These are phyloP conservation scores for Rallus limicola DNA, from an alignment of 2,113 vertebrate species.

Conservation along the genomic window DNA sequence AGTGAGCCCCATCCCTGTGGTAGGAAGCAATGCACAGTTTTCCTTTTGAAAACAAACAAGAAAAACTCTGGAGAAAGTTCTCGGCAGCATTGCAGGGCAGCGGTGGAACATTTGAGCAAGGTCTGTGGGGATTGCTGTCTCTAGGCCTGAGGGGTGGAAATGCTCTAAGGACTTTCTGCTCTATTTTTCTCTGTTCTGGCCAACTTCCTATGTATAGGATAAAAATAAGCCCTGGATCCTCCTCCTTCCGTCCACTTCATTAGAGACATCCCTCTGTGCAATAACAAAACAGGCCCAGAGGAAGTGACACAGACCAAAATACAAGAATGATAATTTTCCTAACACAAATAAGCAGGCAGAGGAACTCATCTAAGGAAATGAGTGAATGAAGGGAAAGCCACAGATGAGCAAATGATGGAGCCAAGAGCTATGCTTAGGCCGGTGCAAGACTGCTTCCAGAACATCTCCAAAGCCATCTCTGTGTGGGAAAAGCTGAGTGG, in stretches of 20 bases:
- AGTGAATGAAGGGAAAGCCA: conserved; percentile 48
- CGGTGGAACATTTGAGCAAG: conserved; percentile 58
- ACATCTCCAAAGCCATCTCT: neutral
- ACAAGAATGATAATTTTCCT: conserved; percentile 59
- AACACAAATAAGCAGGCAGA: conserved; percentile 61
- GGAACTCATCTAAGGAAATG: conserved; percentile 54
- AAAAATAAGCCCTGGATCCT: conserved; percentile 53
- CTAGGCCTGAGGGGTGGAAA: neutral
- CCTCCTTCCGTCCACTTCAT: conserved; percentile 44
- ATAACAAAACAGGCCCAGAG: conserved; percentile 53
- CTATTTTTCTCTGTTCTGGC: conserved; percentile 31
- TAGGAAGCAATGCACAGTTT: conserved; percentile 29
- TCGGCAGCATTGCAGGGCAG: neutral
- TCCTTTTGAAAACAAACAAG: conserved; percentile 64
- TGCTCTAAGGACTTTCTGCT: conserved; percentile 38
- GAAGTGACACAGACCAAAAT: conserved; percentile 56
- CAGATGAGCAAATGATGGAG: conserved; percentile 17
- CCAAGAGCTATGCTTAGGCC: conserved; percentile 2
- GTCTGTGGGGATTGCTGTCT: conserved; percentile 58
- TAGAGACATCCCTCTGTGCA: conserved; percentile 41
- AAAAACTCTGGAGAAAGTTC: neutral
- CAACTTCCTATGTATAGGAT: conserved; percentile 48
- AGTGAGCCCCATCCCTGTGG: neutral
- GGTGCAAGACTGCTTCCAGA: neutral
- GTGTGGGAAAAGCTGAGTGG: neutral